Conservation (phyloP, 2,113 vertebrate genomes). For the Pygoscelis adeliae region DNA sequence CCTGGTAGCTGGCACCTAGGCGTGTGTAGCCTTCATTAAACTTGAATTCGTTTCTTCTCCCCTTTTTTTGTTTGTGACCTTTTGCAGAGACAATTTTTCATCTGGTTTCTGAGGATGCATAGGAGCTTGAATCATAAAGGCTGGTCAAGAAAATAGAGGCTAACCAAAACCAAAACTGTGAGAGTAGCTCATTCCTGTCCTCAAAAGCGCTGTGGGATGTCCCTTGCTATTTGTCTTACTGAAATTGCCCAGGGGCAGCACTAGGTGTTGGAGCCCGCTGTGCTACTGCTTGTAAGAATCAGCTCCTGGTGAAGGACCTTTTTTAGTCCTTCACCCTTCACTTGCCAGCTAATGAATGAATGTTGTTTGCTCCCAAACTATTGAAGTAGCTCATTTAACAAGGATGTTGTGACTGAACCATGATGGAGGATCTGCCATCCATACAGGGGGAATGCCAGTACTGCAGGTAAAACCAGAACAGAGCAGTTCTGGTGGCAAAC, state of each 20-base stretch:
- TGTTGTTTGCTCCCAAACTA: neutral
- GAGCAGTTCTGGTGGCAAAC: neutral
- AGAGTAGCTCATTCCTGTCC: neutral
- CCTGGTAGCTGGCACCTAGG: neutral
- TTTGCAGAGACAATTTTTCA: neutral
- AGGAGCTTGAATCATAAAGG: neutral
- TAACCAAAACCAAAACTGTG: neutral
- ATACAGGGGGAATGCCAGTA: rapidly evolving
- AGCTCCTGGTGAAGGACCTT: neutral
- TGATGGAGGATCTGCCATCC: neutral
- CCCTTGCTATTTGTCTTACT: neutral
- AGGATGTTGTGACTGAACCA: neutral
- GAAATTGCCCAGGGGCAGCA: neutral
- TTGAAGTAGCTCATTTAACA: neutral
- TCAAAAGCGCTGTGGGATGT: neutral
- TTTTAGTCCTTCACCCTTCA: neutral
- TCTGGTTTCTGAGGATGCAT: neutral
- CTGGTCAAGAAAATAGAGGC: neutral
- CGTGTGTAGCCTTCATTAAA: neutral
- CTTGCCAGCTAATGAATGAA: neutral
- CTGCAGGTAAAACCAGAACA: neutral
- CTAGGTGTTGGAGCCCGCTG: neutral
- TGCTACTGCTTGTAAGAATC: neutral
- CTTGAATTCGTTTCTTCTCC: neutral
- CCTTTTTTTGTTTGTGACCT: neutral